Percentiles rank a stretch among this genome's conserved stretches.
Conservation (phyloP, 1,140 invertebrate genomes). For the Propsilocerus akamusi region DNA sequence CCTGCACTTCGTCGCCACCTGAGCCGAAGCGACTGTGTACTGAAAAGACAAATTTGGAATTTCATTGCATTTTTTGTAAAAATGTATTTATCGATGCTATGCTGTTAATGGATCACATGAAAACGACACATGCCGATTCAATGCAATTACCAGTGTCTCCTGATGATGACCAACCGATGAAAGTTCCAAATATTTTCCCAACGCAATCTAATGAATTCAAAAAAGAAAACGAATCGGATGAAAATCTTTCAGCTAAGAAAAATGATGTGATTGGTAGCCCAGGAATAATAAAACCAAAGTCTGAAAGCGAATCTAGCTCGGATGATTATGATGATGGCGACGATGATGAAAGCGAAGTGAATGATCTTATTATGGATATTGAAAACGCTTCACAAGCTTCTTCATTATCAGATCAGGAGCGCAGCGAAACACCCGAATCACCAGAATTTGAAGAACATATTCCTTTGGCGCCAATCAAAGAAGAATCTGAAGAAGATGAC, state of each 20-base stretch:
- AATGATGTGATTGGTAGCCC: not conserved
- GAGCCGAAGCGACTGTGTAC: not conserved
- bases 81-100: slow-evolving; percentile 19
- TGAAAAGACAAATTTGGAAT: slow-evolving; percentile 14
- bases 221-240: too few species aligned
- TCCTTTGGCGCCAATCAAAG: not conserved
- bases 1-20: not conserved
- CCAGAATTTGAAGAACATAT: not conserved
- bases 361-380: not conserved
- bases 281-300: not conserved
- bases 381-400: slow-evolving; percentile 1
- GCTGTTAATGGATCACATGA: slow-evolving; percentile 22
- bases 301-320: not conserved
- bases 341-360: not conserved
- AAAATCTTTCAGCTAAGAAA: not conserved
- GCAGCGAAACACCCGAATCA: not conserved
- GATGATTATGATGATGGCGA: not conserved
- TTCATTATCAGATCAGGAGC: not conserved
- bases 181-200: not conserved
- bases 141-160: slow-evolving; percentile 9
- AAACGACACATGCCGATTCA: slow-evolving; percentile 12
- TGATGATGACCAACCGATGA: not conserved
- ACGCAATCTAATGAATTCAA: too few species aligned
- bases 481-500: not conserved
- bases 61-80: slow-evolving; percentile 22